Evolutionary conservation across 23 tunicate species (phyloP).

Genomic region (Ascidia mentula): DNA sequence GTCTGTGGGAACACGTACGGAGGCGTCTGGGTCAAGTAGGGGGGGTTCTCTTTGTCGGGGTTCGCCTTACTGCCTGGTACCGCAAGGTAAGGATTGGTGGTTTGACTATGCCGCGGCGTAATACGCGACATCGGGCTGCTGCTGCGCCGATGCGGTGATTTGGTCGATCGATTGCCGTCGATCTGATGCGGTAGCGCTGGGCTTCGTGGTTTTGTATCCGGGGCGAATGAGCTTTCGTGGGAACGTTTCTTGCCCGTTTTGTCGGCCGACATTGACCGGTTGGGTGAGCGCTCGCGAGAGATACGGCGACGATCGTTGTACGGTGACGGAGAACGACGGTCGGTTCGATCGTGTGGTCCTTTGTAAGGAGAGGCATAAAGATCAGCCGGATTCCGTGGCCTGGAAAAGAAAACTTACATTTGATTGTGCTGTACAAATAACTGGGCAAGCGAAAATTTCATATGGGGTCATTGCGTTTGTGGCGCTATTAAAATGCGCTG

Average conservation of each 20-base stretch:
- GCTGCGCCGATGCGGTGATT: slow-evolving; percentile 19
- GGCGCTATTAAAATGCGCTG: too few relatives aligned
- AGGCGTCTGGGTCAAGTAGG: slow-evolving; percentile 13
- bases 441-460: too few relatives aligned
- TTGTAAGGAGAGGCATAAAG: slow-evolving; percentile 1
- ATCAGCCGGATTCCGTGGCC: slow-evolving; percentile 7
- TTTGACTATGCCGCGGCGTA: neutral
- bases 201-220: slow-evolving; percentile 1
- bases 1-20: slow-evolving; percentile 23
- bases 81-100: slow-evolving; percentile 1
- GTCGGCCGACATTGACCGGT: neutral
- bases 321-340: slow-evolving; percentile 30
- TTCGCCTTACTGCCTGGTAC: neutral
- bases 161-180: neutral
- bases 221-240: slow-evolving; percentile 1
- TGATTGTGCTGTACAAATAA: too few relatives aligned
- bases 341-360: slow-evolving; percentile 26
- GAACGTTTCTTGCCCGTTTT: neutral
- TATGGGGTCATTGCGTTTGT: too few relatives aligned
- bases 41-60: slow-evolving; percentile 1
- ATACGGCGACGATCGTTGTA: slow-evolving; percentile 38
- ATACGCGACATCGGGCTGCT: slow-evolving; percentile 19
- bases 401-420: neutral
- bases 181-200: neutral
- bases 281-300: slow-evolving; percentile 21